Percentiles rank a stretch among this genome's conserved stretches.
These are phyloP conservation scores for Pterois miles DNA, from an alignment of 2,797 vertebrate species.

Conservation along the genomic window DNA sequence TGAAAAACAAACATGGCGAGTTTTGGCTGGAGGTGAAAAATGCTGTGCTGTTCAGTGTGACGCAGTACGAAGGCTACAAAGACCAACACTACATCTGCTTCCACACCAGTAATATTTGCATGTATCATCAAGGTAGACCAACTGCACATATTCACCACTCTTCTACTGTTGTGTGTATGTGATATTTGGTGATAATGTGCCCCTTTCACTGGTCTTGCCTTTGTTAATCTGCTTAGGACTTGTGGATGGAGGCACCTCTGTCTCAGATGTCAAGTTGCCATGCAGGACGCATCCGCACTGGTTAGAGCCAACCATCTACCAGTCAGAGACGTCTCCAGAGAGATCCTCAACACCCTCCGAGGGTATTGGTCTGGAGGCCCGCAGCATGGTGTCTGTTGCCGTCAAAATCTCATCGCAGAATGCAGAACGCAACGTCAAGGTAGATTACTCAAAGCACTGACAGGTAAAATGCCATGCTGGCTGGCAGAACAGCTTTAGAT, in stretches of 20 bases:
- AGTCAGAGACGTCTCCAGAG: constrained; percentile 87
- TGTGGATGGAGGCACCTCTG: constrained; percentile 84
- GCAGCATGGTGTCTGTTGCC: constrained; percentile 95
- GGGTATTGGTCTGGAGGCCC: constrained; percentile 88
- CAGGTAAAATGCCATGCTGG: neutral
- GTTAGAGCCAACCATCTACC: constrained; percentile 95
- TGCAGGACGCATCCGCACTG: constrained; percentile 91
- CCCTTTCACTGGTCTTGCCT: neutral
- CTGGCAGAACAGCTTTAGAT: neutral
- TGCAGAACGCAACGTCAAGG: constrained; percentile 94
- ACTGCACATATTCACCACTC: neutral
- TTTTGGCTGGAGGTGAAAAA: constrained; percentile 94
- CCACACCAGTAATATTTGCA: constrained; percentile 89
- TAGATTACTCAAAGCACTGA: constrained; percentile 49
- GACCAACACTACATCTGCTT: constrained; percentile 97
- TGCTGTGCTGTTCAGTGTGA: constrained; percentile 92
- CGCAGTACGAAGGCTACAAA: constrained; percentile 93
- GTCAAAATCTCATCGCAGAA: constrained; percentile 94
- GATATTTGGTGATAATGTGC: neutral
- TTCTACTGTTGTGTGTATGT: neutral
- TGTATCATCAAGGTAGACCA: constrained; percentile 94
- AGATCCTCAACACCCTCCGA: constrained; percentile 85
- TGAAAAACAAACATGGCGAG: constrained; percentile 92
- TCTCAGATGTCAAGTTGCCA: constrained; percentile 88
- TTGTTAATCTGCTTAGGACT: constrained; percentile 79